Conservation (phyloP, 2,888 invertebrate species). For the Pediacus dermestoides region DNA sequence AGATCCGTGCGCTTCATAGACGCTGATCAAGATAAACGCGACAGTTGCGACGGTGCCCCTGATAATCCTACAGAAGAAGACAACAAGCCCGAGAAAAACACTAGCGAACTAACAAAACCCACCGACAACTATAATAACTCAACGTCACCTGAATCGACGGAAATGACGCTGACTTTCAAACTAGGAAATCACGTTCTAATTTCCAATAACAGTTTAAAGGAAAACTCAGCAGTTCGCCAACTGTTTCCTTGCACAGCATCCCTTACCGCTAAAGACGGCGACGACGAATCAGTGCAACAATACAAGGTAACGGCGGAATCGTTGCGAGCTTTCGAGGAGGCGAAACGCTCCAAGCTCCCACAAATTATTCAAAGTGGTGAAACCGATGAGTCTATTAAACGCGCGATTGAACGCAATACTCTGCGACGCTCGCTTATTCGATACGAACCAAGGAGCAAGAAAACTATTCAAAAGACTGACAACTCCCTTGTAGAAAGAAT, state of each 20-base stretch:
- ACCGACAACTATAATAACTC: conserved; percentile 39
- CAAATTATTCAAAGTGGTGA: conserved; percentile 52
- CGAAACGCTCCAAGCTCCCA: conserved; percentile 55
- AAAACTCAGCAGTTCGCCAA: conserved; percentile 82
- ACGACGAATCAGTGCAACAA: conserved; percentile 34
- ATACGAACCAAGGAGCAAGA: conserved; percentile 49
- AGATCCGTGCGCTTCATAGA: conserved; percentile 68
- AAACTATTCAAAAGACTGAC: conserved; percentile 58
- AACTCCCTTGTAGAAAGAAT: conserved; percentile 83
- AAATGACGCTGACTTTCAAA: conserved; percentile 57
- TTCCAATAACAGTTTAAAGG: conserved; percentile 57
- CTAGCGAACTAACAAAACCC: too few relatives aligned
- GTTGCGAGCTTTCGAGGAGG: conserved; percentile 66
- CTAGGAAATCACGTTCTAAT: conserved; percentile 55
- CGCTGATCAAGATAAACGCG: conserved; percentile 42
- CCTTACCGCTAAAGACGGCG: conserved; percentile 40
- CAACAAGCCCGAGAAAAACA: background rate
- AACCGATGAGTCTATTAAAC: conserved; percentile 65
- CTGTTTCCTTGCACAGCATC: conserved; percentile 74
- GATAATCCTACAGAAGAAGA: conserved; percentile 41
- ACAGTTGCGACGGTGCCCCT: conserved; percentile 48
- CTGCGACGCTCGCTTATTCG: conserved; percentile 74
- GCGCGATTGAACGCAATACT: conserved; percentile 81
- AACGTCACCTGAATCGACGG: conserved; percentile 46
- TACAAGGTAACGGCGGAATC: conserved; percentile 69